Percentiles rank a stretch among this genome's conserved stretches.
Conservation (phyloP, 2,797 vertebrate genomes). For the Leptoclinus maculatus region DNA sequence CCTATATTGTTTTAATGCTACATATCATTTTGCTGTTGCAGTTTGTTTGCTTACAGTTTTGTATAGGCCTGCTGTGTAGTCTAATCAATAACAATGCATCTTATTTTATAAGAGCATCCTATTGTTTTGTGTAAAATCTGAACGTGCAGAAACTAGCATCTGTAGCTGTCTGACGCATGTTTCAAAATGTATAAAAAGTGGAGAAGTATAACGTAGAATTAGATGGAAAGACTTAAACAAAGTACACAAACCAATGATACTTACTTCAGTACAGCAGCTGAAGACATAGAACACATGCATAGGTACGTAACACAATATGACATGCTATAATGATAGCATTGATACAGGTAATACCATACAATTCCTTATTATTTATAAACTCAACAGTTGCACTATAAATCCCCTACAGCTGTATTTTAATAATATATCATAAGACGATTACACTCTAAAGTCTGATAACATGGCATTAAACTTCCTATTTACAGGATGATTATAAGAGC, state of each 20-base stretch:
- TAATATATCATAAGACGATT: not conserved
- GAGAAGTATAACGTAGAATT: not conserved
- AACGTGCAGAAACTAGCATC: not conserved
- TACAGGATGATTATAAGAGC: not conserved
- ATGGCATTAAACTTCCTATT: not conserved
- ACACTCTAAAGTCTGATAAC: not conserved
- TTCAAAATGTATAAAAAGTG: not conserved
- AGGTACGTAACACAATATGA: not conserved
- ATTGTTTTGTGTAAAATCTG: not conserved
- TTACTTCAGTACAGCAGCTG: not conserved
- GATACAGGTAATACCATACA: not conserved
- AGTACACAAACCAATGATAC: not conserved
- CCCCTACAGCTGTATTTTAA: not conserved
- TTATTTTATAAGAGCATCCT: not conserved
- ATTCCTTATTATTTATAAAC: not conserved
- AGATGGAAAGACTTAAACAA: not conserved
- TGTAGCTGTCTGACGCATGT: not conserved
- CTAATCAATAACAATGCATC: not conserved
- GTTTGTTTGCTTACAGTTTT: not conserved
- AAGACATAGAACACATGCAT: not conserved
- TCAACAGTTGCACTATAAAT: slow-evolving; percentile 7
- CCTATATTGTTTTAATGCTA: not conserved
- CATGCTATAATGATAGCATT: not conserved
- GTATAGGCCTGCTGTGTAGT: not conserved
- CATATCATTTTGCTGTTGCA: not conserved